Evolutionary conservation across 2,888 invertebrate species (phyloP), one percentile per base, ranked within the genome.

Genomic region (Scaeva pyrastri): DNA sequence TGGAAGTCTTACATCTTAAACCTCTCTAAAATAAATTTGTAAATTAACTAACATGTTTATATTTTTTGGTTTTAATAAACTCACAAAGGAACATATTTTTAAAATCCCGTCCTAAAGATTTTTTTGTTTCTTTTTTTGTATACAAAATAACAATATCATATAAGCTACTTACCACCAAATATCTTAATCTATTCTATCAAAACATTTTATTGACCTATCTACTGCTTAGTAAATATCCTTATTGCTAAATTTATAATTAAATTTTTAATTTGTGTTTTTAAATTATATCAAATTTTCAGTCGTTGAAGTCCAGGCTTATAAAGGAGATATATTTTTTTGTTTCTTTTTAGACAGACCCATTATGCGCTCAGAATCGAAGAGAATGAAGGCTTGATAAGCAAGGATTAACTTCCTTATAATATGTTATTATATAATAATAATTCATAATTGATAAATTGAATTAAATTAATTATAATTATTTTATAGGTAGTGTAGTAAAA

Each of bases 331-430:
- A 21, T 19, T 14, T n/a, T 68, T 6, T n/a, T 14, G 23, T 0
- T 14, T 43, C 23, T 55, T 52, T 19, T 11, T 36, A 12, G 23
- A 39, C 16, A 68, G 68, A 68, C 68, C 68, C 68, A 50, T 68
- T 39, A 36, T 68, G 68, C 68, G 66, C 66, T 66, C 68, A 52
- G 68, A 68, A 39, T 68, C 68, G 68, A 68, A 68, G 68, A 68
- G 68, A 68, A 68, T 68, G 68, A 68, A 68, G 68, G 68, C 68
- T 68, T 68, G 68, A 68, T 68, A 68, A 68, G 68, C 68, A 68
- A 52, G 68, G 68, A 68, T 68, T 68, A 23, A 23, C 21, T 39
- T 52, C 39, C 39, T 52, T 52, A 8, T 7, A n/a, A 52, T 52
- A 31, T 31, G 31, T 31, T 31, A n/a, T 31, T 31, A 31, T 31